Percentiles rank a stretch among this genome's conserved stretches.
phyloP scores from a whole-genome alignment of 2,113 vertebrate genomes.

The Nyctibius bracteatus region DNA sequence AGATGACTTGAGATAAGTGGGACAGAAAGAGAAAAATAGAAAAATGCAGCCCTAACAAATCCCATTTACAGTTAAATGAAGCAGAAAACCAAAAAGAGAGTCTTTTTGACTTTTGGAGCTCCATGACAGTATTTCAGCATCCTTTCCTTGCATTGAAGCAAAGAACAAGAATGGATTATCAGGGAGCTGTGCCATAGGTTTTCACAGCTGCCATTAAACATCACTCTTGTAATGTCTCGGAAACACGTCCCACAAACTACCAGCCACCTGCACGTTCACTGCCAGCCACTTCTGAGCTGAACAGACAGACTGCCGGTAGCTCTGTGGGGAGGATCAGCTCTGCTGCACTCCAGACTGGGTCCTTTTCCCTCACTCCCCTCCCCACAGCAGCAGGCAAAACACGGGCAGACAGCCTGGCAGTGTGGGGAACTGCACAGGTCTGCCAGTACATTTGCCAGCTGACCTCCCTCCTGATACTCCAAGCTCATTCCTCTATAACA shows the following conservation, averaged over 20 bases:
- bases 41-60: background rate
- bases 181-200: background rate
- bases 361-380: background rate
- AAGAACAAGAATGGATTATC: background rate
- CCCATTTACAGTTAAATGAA: background rate
- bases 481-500: background rate
- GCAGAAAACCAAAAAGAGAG: background rate
- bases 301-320: background rate
- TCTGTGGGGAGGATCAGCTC: background rate
- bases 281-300: background rate
- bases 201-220: background rate
- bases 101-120: background rate
- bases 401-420: background rate
- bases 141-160: background rate
- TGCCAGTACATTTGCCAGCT: background rate
- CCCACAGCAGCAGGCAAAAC: background rate
- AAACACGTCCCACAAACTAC: background rate
- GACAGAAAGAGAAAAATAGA: background rate
- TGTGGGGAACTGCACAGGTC: fast-evolving
- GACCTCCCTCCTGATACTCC: background rate
- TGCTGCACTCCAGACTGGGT: no score
- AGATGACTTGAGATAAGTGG: background rate
- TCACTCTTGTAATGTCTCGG: background rate
- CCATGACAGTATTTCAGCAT: background rate
- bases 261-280: background rate